These are phyloP conservation scores for Orchesella flavescens DNA, from an alignment of 2,888 invertebrate genomes.

Conservation along the genomic window DNA sequence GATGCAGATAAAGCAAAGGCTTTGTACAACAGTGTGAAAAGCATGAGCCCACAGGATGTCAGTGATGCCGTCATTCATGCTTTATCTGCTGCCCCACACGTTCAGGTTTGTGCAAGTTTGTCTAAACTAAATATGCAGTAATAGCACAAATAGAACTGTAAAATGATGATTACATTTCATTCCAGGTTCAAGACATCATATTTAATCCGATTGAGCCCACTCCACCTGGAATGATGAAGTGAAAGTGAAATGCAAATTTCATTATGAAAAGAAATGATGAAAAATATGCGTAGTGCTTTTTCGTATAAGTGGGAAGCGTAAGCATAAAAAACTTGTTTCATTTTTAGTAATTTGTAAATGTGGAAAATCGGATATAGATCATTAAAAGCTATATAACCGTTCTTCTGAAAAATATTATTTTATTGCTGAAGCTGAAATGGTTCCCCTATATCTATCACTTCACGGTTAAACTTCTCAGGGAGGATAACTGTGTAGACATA, in stretches of 20 bases:
- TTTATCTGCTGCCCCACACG: constrained; percentile 79
- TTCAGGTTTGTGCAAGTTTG: constrained; percentile 76
- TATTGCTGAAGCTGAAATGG: too few relatives aligned
- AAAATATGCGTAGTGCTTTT: too few relatives aligned
- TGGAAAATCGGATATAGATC: too few relatives aligned
- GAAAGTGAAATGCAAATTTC: too few relatives aligned
- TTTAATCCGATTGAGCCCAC: constrained; percentile 36
- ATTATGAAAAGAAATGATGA: too few relatives aligned
- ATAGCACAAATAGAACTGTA: too few relatives aligned
- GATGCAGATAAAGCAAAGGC: constrained; percentile 70
- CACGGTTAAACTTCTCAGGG: constrained; percentile 35
- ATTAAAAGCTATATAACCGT: too few relatives aligned
- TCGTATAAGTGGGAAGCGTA: too few relatives aligned
- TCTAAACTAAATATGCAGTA: background rate
- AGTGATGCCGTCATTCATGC: constrained; percentile 80
- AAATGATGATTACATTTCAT: background rate
- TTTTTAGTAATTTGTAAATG: too few relatives aligned
- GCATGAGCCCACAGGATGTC: constrained; percentile 78
- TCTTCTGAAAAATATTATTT: too few relatives aligned
- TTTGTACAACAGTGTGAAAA: constrained; percentile 74
- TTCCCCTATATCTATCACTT: constrained; percentile 28
- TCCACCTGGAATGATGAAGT: constrained; percentile 34
- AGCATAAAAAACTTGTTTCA: too few relatives aligned
- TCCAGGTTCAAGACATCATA: constrained; percentile 47
- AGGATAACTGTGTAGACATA: constrained; percentile 40